A percentile compares a stretch with the other conserved stretches of the same genome.
phyloP scores from a whole-genome alignment of 2,888 invertebrate genomes.

The Drosophila dives region DNA sequence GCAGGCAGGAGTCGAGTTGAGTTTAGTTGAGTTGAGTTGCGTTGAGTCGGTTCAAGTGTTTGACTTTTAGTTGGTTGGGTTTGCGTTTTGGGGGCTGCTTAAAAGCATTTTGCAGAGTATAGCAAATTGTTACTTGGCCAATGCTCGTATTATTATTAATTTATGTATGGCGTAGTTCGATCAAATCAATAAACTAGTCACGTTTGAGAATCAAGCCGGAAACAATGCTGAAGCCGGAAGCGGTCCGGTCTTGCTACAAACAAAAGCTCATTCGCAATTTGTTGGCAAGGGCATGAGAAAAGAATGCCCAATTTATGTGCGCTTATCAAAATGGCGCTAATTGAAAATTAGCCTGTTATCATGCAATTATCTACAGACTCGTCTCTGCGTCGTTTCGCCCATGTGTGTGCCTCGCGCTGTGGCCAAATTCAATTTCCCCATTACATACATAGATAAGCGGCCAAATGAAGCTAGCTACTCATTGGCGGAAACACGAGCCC shows the following conservation, averaged over 20 bases:
- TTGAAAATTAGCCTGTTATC: conserved; percentile 80
- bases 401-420: conserved; percentile 13
- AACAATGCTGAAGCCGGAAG: conserved; percentile 60
- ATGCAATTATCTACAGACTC: conserved; percentile 71
- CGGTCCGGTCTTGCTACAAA: conserved; percentile 47
- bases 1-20: conserved; percentile 3
- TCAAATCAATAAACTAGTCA: conserved; percentile 76
- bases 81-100: conserved; percentile 35
- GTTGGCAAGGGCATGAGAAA: conserved; percentile 49
- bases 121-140: conserved; percentile 75
- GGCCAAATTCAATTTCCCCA: conserved; percentile 69
- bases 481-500: conserved; percentile 41
- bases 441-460: conserved; percentile 61
- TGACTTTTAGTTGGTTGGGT: conserved; percentile 70
- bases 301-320: conserved; percentile 78
- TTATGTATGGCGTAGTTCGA: conserved; percentile 65
- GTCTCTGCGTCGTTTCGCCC: conserved; percentile 11
- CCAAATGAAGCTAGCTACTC: conserved; percentile 43
- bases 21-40: conserved; percentile 2
- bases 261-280: conserved; percentile 68
- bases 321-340: conserved; percentile 78
- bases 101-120: conserved; percentile 73
- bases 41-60: conserved; percentile 52
- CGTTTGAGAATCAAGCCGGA: conserved; percentile 58
- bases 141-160: conserved; percentile 71